Conservation (phyloP, 2,797 vertebrate species). For the Sebastes hubbsi region DNA sequence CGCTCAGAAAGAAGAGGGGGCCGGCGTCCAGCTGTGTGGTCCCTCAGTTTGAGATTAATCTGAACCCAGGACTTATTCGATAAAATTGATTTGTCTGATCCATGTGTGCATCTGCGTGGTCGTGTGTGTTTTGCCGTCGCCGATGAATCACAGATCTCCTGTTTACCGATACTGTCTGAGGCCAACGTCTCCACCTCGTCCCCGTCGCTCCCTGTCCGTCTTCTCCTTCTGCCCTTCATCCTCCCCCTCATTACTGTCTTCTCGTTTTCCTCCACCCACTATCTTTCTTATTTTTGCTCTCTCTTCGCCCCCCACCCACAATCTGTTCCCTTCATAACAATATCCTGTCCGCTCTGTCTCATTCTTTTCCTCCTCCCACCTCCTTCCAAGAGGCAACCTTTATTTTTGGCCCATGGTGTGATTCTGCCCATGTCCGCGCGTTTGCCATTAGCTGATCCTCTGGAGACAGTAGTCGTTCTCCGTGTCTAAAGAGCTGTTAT, state of each 20-base stretch:
- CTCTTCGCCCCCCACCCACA: constrained; percentile 48
- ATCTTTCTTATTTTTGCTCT: constrained; percentile 33
- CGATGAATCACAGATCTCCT: constrained; percentile 57
- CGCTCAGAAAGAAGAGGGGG: not conserved
- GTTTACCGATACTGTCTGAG: constrained; percentile 56
- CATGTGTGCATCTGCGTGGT: constrained; percentile 22
- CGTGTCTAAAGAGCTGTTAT: constrained; percentile 88
- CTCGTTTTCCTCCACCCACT: constrained; percentile 60
- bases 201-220: constrained; percentile 19
- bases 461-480: constrained; percentile 90
- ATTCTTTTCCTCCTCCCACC: constrained; percentile 36
- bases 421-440: constrained; percentile 32
- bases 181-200: constrained; percentile 11
- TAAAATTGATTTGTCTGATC: constrained; percentile 47
- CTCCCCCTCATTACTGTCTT: constrained; percentile 49
- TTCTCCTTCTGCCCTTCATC: constrained; percentile 25
- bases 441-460: constrained; percentile 80
- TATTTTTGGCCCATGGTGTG: constrained; percentile 49
- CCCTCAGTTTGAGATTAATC: constrained; percentile 24
- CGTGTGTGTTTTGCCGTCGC: constrained; percentile 3
- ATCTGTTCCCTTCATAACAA: constrained; percentile 56
- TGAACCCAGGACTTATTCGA: constrained; percentile 14
- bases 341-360: constrained; percentile 41
- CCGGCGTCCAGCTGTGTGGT: constrained; percentile 15
- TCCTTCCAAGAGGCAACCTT: constrained; percentile 53